These are phyloP conservation scores for Anniella stebbinsi DNA, from an alignment of 2,797 vertebrate genomes.

Conservation along the genomic window DNA sequence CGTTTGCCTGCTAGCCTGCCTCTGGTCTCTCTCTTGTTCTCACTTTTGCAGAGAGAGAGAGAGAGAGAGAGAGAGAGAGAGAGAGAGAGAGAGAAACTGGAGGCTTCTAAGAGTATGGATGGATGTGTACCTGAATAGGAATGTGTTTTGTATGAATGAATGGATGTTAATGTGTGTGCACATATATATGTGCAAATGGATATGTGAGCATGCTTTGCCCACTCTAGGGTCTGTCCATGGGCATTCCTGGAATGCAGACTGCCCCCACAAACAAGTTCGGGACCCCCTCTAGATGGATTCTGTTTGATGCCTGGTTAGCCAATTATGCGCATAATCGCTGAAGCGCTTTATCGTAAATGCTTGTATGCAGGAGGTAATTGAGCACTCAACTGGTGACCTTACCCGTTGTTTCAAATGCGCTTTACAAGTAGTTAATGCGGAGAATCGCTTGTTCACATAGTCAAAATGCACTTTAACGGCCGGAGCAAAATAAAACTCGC, in stretches of 20 bases:
- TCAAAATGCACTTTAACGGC: too few species aligned
- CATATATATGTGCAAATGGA: neutral
- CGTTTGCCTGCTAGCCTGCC: neutral
- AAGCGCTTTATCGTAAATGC: too few species aligned
- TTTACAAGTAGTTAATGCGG: too few species aligned
- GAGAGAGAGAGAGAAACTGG: neutral
- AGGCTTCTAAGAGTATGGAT: neutral
- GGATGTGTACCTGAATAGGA: neutral
- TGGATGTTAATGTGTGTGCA: neutral
- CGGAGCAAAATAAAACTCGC: too few species aligned
- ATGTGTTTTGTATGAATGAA: neutral
- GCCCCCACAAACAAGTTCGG: too few species aligned
- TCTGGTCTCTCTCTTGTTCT: neutral
- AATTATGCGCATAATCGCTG: too few species aligned
- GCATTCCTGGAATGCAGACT: neutral
- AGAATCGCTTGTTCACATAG: too few species aligned
- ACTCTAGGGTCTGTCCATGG: neutral
- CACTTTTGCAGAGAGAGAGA: neutral
- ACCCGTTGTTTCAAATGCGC: too few species aligned
- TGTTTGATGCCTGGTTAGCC: too few species aligned
- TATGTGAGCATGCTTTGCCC: neutral
- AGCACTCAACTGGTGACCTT: too few species aligned
- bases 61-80: neutral
- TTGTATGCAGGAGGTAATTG: too few species aligned
- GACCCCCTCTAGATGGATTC: too few species aligned